Evolutionary conservation across 2,888 invertebrate genomes (phyloP).

Genomic region (Anoncus sp.): DNA sequence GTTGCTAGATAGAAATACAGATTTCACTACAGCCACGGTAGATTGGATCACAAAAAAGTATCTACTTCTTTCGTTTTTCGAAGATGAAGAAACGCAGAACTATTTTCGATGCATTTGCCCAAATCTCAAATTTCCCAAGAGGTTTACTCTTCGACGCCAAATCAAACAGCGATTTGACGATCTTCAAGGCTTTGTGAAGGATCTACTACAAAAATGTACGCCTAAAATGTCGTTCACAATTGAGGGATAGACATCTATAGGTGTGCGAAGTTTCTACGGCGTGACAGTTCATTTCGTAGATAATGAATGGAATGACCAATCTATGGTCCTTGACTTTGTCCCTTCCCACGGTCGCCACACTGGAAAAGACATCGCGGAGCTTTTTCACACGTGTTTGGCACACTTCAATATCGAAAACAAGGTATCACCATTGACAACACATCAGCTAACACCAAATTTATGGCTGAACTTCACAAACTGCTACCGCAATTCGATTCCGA

Average conservation of each 20-base stretch:
- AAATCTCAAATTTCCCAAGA: slow-evolving; percentile 1
- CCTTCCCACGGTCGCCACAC: slow-evolving; percentile 53
- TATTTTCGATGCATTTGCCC: slow-evolving; percentile 12
- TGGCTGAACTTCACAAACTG: slow-evolving; percentile 38
- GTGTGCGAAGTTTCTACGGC: slow-evolving; percentile 2
- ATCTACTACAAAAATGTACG: slow-evolving; percentile 1
- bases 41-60: slow-evolving; percentile 41
- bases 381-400: slow-evolving; percentile 34
- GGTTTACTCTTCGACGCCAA: not conserved
- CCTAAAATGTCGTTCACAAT: slow-evolving; percentile 31
- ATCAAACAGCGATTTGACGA: not conserved
- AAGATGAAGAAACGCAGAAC: slow-evolving; percentile 20
- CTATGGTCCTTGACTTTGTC: slow-evolving; percentile 63
- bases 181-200: not conserved
- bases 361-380: slow-evolving; percentile 53
- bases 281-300: slow-evolving; percentile 33
- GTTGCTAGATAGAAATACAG: too few relatives aligned
- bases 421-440: slow-evolving; percentile 59
- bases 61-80: slow-evolving; percentile 33
- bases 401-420: slow-evolving; percentile 41
- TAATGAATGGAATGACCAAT: slow-evolving; percentile 49
- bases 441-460: slow-evolving; percentile 52
- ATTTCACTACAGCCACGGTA: slow-evolving; percentile 3
- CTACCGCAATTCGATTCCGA: slow-evolving; percentile 37
- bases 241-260: slow-evolving; percentile 38